These are phyloP conservation scores for Phyllostomus hastatus DNA, from an alignment of 2,113 vertebrate genomes.

Conservation along the genomic window DNA sequence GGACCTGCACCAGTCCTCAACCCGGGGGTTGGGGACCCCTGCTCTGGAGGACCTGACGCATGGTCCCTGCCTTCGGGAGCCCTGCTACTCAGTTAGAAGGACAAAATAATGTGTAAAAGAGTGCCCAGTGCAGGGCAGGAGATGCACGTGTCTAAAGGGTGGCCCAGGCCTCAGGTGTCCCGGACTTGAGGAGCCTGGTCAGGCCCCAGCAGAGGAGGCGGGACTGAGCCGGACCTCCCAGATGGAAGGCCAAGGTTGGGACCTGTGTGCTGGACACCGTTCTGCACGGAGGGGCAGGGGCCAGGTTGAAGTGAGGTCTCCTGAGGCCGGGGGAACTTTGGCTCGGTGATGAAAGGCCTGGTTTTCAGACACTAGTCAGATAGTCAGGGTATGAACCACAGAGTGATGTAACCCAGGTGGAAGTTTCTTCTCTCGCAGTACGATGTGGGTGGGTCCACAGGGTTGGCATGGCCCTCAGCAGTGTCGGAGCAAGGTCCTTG, in stretches of 20 bases:
- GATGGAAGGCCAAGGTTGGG: background rate
- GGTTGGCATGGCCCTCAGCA: background rate
- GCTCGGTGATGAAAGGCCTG: background rate
- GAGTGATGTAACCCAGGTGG: background rate
- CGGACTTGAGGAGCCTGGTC: background rate
- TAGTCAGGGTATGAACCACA: background rate
- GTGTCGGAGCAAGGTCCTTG: background rate
- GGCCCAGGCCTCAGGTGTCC: background rate
- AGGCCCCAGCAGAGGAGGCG: background rate
- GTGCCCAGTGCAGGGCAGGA: background rate
- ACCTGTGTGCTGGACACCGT: accelerated
- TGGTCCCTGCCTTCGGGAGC: background rate
- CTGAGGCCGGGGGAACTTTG: background rate
- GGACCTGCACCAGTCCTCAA: too few relatives aligned
- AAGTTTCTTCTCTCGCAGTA: background rate
- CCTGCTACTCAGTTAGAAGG: background rate
- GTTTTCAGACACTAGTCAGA: background rate
- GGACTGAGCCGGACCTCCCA: background rate
- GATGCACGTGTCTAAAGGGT: background rate
- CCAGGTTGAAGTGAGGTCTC: background rate
- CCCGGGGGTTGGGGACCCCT: too few relatives aligned
- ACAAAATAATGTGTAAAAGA: background rate
- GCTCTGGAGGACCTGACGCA: background rate
- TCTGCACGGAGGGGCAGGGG: background rate
- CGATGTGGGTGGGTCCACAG: background rate